phyloP scores from a whole-genome alignment of 2,113 vertebrate genomes.

The Macaca mulatta region DNA sequence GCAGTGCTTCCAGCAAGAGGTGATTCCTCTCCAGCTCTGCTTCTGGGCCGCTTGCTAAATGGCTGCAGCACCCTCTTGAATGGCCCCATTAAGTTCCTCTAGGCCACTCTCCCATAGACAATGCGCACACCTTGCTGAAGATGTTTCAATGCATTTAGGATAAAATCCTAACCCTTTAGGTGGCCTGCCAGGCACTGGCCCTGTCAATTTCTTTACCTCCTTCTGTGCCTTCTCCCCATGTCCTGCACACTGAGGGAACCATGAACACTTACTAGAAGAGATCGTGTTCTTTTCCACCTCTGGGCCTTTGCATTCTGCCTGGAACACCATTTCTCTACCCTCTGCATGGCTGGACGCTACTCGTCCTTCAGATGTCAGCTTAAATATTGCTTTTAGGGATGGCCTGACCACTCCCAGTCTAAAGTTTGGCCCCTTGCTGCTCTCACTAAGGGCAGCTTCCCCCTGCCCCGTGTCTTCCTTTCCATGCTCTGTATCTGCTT shows the following conservation, averaged over 20 bases:
- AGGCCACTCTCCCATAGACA: neutral
- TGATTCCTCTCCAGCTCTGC: neutral
- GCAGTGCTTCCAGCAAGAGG: neutral
- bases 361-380: neutral
- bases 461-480: accelerated
- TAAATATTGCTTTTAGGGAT: neutral
- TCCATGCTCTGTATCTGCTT: neutral
- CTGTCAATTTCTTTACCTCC: neutral
- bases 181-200: neutral
- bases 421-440: too few relatives aligned
- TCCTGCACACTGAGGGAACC: accelerated
- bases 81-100: accelerated
- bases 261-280: neutral
- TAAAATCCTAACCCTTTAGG: neutral
- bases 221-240: neutral
- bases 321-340: neutral
- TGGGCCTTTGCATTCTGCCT: neutral
- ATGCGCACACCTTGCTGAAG: accelerated
- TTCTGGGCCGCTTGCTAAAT: neutral
- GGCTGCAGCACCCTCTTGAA: too few relatives aligned
- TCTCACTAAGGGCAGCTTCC: neutral
- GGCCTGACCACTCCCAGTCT: neutral
- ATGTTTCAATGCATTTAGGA: neutral
- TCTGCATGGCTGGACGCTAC: neutral
- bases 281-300: neutral